phyloP scores from a whole-genome alignment of 2,113 vertebrate species.

The Okapia johnstoni region DNA sequence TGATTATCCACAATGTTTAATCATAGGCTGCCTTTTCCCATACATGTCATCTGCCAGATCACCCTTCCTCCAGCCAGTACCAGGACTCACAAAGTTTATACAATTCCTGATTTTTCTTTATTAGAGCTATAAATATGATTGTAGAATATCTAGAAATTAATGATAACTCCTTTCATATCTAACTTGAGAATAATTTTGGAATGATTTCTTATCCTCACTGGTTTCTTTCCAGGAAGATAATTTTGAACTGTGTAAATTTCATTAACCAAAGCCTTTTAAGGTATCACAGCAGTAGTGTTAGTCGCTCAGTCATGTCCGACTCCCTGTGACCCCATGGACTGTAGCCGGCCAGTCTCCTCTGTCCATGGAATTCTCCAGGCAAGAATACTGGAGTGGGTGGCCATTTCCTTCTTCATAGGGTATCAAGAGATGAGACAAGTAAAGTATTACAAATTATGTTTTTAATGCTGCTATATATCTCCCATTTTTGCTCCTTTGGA shows the following conservation, averaged over 20 bases:
- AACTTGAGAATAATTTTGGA: not conserved
- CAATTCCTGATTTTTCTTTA: not conserved
- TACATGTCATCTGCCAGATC: not conserved
- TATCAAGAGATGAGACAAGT: not conserved
- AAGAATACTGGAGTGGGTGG: not conserved
- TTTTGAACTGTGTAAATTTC: not conserved
- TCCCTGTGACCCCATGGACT: not conserved
- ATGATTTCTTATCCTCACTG: not conserved
- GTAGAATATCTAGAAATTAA: not conserved
- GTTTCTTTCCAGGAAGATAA: not conserved
- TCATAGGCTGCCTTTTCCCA: not conserved
- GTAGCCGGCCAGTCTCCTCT: not conserved
- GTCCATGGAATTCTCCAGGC: not conserved
- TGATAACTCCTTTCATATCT: not conserved
- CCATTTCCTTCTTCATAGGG: not conserved
- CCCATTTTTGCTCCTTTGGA: not conserved
- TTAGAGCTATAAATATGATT: not conserved
- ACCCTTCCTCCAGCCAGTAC: not conserved
- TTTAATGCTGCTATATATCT: not conserved
- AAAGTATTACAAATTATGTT: not conserved
- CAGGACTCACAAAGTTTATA: not conserved
- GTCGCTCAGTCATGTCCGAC: not conserved
- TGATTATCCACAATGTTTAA: not conserved
- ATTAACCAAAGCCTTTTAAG: not conserved
- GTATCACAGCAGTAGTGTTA: not conserved